phyloP scores from a whole-genome alignment of 2,113 vertebrate genomes.

The Limanda limanda region DNA sequence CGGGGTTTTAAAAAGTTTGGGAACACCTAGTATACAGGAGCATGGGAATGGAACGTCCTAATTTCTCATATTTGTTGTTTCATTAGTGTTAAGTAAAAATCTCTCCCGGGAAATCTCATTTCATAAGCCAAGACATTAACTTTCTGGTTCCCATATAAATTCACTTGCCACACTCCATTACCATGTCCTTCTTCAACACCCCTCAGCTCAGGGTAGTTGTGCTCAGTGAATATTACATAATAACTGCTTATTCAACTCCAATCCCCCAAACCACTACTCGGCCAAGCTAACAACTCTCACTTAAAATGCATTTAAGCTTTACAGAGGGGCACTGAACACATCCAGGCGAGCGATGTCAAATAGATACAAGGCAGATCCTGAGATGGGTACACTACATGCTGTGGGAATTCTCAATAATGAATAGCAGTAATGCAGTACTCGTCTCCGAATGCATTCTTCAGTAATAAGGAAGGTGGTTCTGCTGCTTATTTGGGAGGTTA shows the following conservation, averaged over 20 bases:
- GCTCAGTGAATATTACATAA: conserved; percentile 29
- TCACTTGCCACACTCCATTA: not conserved
- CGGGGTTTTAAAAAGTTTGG: too few relatives aligned
- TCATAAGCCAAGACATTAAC: not conserved
- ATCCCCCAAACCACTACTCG: conserved; percentile 25
- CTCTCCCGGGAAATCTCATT: not conserved
- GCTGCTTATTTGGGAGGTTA: conserved; percentile 30
- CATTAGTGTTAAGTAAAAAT: not conserved
- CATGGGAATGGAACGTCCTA: too few relatives aligned
- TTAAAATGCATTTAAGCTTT: conserved; percentile 45
- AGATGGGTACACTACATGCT: conserved; percentile 34
- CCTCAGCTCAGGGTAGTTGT: conserved; percentile 3
- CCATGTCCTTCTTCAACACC: not conserved
- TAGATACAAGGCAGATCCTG: conserved; percentile 23
- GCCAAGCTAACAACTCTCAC: conserved; percentile 16
- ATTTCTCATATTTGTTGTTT: not conserved
- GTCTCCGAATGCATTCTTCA: conserved; percentile 57
- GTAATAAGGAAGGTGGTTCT: conserved; percentile 38
- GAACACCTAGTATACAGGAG: too few relatives aligned
- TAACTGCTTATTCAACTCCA: conserved; percentile 30
- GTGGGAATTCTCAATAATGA: conserved; percentile 56
- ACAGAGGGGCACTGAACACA: conserved; percentile 21
- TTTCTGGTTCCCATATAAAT: conserved; percentile 9
- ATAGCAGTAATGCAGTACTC: conserved; percentile 52
- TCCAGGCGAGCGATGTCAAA: conserved; percentile 38